phyloP scores from a whole-genome alignment of 2,113 vertebrate species.

The Herpailurus yagouaroundi region DNA sequence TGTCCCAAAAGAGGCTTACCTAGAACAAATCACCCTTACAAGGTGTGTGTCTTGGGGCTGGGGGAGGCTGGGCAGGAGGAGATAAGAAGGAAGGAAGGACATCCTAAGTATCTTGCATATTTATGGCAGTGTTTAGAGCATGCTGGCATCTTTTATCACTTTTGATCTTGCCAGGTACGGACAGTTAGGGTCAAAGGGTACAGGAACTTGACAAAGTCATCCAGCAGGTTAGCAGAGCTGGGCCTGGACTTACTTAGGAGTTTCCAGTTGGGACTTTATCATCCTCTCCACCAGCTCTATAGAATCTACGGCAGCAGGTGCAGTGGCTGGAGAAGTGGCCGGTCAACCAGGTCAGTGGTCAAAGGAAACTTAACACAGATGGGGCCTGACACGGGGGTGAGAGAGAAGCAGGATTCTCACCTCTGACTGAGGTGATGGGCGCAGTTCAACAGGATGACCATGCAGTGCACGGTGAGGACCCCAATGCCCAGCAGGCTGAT shows the following conservation, averaged over 20 bases:
- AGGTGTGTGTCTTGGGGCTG: neutral
- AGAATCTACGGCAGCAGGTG: neutral
- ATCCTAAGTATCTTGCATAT: neutral
- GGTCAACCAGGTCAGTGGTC: neutral
- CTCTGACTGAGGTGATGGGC: constrained; percentile 92
- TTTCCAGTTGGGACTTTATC: neutral
- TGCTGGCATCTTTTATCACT: neutral
- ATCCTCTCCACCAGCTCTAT: neutral
- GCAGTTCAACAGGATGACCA: constrained; percentile 93
- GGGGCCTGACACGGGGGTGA: neutral
- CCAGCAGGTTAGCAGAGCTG: neutral
- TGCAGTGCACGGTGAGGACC: constrained; percentile 93
- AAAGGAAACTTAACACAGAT: neutral
- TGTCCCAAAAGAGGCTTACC: neutral
- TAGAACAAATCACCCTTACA: neutral
- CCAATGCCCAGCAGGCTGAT: constrained; percentile 93
- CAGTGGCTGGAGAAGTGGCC: neutral
- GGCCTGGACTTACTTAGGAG: neutral
- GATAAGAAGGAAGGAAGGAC: neutral
- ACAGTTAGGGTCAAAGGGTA: neutral
- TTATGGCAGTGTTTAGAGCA: neutral
- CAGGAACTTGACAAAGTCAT: neutral
- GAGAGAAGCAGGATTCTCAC: constrained; percentile 83
- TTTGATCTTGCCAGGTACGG: neutral
- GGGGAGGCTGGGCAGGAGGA: neutral